phyloP scores from a whole-genome alignment of 2,888 invertebrate species.

The Cosmia trapezina region DNA sequence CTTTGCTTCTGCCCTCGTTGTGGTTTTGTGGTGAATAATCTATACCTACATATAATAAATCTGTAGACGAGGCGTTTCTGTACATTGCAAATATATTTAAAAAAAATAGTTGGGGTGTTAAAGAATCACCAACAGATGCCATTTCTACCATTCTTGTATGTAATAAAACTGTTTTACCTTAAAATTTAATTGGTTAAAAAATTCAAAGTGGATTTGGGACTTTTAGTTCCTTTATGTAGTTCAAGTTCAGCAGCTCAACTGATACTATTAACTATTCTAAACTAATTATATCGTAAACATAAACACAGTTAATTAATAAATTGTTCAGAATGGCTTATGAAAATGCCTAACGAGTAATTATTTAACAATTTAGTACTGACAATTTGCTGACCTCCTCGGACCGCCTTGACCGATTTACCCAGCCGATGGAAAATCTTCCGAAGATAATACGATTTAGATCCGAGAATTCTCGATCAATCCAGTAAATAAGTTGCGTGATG shows the following conservation, averaged over 20 bases:
- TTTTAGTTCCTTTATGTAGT: neutral
- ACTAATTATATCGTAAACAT: slow-evolving; percentile 29
- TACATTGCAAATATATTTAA: no score
- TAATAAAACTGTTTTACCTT: neutral
- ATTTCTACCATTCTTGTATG: no score
- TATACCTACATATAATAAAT: no score
- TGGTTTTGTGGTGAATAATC: neutral
- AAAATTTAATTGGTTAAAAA: neutral
- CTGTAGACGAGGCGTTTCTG: no score
- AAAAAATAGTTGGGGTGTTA: no score
- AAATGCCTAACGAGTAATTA: slow-evolving; percentile 69
- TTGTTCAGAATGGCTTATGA: slow-evolving; percentile 48
- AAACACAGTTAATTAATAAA: slow-evolving; percentile 46
- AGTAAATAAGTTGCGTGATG: slow-evolving; percentile 47
- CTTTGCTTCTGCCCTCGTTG: neutral
- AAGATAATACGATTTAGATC: slow-evolving; percentile 59
- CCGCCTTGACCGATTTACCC: slow-evolving; percentile 81
- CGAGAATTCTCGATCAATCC: slow-evolving; percentile 30
- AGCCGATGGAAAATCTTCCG: slow-evolving; percentile 76
- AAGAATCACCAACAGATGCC: no score
- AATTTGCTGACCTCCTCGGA: slow-evolving; percentile 69
- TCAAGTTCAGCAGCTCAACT: slow-evolving; percentile 11
- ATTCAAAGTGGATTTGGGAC: neutral
- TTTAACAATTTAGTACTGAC: slow-evolving; percentile 57
- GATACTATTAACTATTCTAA: slow-evolving; percentile 22